phyloP scores from a whole-genome alignment of 2,113 vertebrate species.

The Octodon degus region DNA sequence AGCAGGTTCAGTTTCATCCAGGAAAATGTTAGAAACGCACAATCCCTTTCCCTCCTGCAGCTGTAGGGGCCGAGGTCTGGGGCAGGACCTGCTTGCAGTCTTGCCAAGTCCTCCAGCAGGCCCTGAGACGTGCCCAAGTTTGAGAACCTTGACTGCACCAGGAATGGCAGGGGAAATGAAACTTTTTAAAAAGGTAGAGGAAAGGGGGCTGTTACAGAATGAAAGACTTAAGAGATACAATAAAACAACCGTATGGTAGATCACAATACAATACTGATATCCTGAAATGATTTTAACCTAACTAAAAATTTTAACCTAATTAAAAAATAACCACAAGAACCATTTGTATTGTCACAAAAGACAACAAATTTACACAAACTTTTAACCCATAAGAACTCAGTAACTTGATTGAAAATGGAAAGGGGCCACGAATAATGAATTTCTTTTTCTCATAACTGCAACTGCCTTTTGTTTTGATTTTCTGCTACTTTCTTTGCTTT shows the following conservation, averaged over 20 bases:
- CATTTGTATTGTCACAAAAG: neutral
- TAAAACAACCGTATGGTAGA: neutral
- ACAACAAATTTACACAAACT: slow-evolving; percentile 8
- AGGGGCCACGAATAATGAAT: neutral
- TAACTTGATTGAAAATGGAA: neutral
- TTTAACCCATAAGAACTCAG: slow-evolving; percentile 1
- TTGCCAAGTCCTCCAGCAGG: neutral
- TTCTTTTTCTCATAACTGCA: neutral
- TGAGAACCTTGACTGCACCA: neutral
- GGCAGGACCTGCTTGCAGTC: neutral
- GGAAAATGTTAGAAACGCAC: neutral
- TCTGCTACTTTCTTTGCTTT: neutral
- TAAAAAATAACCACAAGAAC: slow-evolving; percentile 14
- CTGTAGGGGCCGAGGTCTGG: neutral
- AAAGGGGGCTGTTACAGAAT: neutral
- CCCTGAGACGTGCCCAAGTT: neutral
- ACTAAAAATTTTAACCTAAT: slow-evolving; percentile 9
- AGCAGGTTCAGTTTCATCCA: neutral
- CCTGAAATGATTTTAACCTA: neutral
- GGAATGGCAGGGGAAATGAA: neutral
- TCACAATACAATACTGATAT: neutral
- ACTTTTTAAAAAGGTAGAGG: neutral
- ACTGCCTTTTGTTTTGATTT: neutral
- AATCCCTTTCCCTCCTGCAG: neutral
- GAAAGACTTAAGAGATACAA: slow-evolving; percentile 28